Evolutionary conservation across 2,113 vertebrate genomes (phyloP).

Genomic region (Ranitomeya variabilis): DNA sequence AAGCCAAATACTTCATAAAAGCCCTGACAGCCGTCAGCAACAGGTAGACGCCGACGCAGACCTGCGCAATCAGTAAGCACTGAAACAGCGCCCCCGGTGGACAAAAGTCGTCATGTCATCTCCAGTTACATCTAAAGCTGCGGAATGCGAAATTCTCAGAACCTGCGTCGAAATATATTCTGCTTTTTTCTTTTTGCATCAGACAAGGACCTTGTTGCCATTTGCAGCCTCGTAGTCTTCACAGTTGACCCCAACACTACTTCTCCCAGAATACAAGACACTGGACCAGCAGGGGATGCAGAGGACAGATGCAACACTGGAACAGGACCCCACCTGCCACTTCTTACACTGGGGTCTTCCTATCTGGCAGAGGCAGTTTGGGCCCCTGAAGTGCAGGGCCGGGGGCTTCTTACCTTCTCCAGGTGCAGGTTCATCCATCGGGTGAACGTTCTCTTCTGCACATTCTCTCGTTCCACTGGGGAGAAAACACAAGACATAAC

Average conservation of each 20-base stretch:
- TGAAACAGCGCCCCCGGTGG: not conserved
- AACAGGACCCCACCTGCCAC: too few species aligned
- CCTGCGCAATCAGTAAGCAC: not conserved
- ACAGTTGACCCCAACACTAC: not conserved
- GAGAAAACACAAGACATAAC: conserved; percentile 62
- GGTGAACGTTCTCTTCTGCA: conserved; percentile 98
- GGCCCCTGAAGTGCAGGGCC: too few species aligned
- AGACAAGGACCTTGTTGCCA: not conserved
- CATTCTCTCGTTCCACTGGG: conserved; percentile 90
- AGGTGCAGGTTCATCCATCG: conserved; percentile 97
- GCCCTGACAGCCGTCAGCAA: conserved; percentile 69
- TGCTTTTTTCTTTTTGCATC: not conserved
- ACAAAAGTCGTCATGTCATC: not conserved
- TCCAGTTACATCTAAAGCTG: not conserved
- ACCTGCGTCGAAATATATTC: too few species aligned
- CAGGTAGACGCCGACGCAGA: conserved; percentile 57
- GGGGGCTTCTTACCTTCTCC: conserved; percentile 82
- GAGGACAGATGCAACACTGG: too few species aligned
- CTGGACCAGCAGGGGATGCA: too few species aligned
- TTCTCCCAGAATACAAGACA: not conserved
- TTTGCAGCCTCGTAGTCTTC: not conserved
- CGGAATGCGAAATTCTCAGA: not conserved
- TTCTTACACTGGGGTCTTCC: too few species aligned
- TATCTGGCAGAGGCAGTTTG: too few species aligned
- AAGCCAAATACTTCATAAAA: conserved; percentile 66